These are phyloP conservation scores for Lasioglossum baleicum DNA, from an alignment of 1,140 invertebrate genomes.

Conservation along the genomic window DNA sequence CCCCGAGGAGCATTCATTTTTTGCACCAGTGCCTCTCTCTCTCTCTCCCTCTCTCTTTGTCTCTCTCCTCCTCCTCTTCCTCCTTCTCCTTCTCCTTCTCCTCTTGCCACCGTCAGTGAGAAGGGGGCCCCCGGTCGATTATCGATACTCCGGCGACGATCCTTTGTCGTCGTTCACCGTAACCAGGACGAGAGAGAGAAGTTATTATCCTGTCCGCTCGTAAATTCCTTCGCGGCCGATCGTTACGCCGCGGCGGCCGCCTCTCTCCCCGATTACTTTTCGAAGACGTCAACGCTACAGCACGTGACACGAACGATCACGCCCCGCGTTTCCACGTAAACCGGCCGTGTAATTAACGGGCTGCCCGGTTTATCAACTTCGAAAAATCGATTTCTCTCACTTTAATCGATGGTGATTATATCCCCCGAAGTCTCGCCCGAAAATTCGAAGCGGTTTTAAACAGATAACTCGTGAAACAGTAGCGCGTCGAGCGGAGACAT, in stretches of 20 bases:
- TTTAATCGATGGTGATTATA: too few relatives aligned
- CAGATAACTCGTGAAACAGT: too few relatives aligned
- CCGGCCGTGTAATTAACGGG: too few relatives aligned
- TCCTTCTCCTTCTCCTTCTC: too few relatives aligned
- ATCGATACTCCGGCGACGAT: background rate
- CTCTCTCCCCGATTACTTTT: conserved; percentile 8
- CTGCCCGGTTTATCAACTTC: too few relatives aligned
- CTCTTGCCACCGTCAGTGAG: background rate
- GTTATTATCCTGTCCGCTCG: conserved; percentile 2
- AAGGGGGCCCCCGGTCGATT: background rate
- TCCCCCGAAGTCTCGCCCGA: too few relatives aligned
- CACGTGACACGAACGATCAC: background rate
- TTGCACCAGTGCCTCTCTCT: background rate
- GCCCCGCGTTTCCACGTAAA: background rate
- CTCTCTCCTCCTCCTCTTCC: too few relatives aligned
- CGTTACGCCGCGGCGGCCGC: too few relatives aligned
- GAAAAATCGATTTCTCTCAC: too few relatives aligned
- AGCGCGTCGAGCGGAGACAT: too few relatives aligned
- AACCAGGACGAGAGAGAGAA: conserved; percentile 18
- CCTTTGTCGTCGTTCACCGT: conserved; percentile 11
- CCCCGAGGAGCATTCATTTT: background rate
- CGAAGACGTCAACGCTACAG: background rate
- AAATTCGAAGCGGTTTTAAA: too few relatives aligned
- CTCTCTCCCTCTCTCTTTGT: too few relatives aligned
- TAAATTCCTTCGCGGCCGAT: conserved; percentile 6